Conservation (phyloP, 2,113 vertebrate genomes). For the Peucedramus taeniatus region DNA sequence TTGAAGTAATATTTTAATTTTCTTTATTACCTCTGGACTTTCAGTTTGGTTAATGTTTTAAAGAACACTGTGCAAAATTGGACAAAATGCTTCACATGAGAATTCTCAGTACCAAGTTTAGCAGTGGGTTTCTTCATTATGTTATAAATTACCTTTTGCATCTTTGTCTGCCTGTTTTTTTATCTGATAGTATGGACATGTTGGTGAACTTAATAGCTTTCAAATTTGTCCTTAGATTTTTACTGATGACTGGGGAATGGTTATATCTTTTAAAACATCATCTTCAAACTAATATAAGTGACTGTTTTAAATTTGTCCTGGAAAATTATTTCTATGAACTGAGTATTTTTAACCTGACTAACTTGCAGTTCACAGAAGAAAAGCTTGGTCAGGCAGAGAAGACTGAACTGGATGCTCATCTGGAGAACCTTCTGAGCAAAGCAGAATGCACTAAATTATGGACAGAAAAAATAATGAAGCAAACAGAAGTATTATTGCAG, state of each 20-base stretch:
- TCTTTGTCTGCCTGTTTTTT: neutral
- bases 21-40: neutral
- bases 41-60: neutral
- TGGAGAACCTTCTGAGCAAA: constrained; percentile 93
- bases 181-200: neutral
- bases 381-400: constrained; percentile 97
- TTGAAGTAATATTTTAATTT: neutral
- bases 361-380: constrained; percentile 94
- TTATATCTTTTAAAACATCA: neutral
- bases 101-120: neutral
- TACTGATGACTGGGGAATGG: neutral
- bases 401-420: constrained; percentile 95
- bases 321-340: neutral
- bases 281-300: neutral
- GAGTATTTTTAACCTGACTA: neutral
- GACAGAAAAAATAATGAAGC: constrained; percentile 97
- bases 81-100: neutral
- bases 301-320: neutral
- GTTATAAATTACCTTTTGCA: neutral
- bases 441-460: constrained; percentile 95
- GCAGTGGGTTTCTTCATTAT: neutral
- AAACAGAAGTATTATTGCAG: constrained; percentile 94
- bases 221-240: neutral
- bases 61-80: neutral
- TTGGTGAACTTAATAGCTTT: neutral